Percentiles rank a stretch among this genome's conserved stretches.
These are phyloP conservation scores for Brachyhypopomus gauderio DNA, from an alignment of 2,113 vertebrate genomes.

Conservation along the genomic window DNA sequence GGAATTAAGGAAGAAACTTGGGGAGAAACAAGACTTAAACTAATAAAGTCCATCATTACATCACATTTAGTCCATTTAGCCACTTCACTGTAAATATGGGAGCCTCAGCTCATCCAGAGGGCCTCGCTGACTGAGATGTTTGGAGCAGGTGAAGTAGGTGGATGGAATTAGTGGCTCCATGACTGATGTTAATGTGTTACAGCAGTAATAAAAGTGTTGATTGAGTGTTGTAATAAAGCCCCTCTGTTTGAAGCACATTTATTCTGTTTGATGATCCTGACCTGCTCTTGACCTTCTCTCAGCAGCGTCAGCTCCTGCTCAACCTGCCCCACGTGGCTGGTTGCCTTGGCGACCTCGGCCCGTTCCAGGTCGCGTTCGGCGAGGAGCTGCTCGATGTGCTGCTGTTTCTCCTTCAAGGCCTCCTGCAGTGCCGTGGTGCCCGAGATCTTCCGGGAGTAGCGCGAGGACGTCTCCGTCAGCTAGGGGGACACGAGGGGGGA, in stretches of 20 bases:
- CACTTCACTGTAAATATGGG: too few species aligned
- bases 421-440: slow-evolving; percentile 97
- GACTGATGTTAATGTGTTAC: too few species aligned
- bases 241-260: not conserved
- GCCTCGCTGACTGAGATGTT: too few species aligned
- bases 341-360: slow-evolving; percentile 95
- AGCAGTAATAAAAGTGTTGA: not conserved
- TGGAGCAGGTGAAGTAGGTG: too few species aligned
- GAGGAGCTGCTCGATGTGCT: slow-evolving; percentile 97
- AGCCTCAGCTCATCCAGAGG: too few species aligned
- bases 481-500: too few species aligned
- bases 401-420: slow-evolving; percentile 97
- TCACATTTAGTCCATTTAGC: too few species aligned
- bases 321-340: slow-evolving; percentile 91
- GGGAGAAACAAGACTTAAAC: too few species aligned
- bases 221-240: not conserved
- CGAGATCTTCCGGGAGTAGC: slow-evolving; percentile 95
- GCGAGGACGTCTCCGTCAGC: slow-evolving; percentile 96
- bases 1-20: too few species aligned
- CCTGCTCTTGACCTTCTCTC: slow-evolving; percentile 93
- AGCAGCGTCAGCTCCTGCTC: slow-evolving; percentile 88
- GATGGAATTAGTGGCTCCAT: too few species aligned
- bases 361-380: slow-evolving; percentile 94
- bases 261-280: slow-evolving; percentile 58
- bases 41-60: too few species aligned